Conservation (phyloP, 2,797 vertebrate species). For the Ceryle rudis region DNA sequence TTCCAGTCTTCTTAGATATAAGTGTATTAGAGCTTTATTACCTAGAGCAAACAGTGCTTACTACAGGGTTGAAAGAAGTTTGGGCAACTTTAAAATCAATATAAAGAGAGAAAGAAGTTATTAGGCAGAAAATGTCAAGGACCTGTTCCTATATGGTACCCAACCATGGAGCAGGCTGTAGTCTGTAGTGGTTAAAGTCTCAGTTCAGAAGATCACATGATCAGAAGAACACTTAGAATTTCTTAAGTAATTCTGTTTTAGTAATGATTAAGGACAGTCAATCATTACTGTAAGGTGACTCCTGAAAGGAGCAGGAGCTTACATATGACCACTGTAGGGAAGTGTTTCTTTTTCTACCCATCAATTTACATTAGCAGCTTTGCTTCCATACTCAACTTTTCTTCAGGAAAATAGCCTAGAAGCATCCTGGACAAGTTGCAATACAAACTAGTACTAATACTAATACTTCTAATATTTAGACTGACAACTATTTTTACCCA, state of each 20-base stretch:
- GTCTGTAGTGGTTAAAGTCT: background rate
- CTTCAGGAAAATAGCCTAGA: background rate
- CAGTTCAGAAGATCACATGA: background rate
- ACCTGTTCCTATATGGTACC: background rate
- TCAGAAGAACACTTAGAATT: background rate
- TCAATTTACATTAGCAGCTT: background rate
- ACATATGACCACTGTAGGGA: background rate
- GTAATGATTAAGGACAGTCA: background rate
- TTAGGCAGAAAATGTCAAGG: background rate
- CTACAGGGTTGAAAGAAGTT: background rate
- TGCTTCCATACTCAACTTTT: background rate
- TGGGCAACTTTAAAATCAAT: background rate
- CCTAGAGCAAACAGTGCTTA: background rate
- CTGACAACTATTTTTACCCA: background rate
- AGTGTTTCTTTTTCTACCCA: background rate
- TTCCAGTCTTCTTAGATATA: background rate
- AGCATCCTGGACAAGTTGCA: background rate
- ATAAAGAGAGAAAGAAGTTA: background rate
- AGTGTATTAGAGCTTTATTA: background rate
- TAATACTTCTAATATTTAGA: background rate
- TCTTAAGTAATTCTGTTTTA: background rate
- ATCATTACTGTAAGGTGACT: background rate
- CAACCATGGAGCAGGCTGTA: background rate
- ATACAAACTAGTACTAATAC: background rate
- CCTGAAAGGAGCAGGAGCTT: background rate